Percentiles rank a stretch among this genome's conserved stretches.
Evolutionary conservation across 1,140 invertebrate genomes (phyloP).

Genomic region (Anoplolepis gracilipes): DNA sequence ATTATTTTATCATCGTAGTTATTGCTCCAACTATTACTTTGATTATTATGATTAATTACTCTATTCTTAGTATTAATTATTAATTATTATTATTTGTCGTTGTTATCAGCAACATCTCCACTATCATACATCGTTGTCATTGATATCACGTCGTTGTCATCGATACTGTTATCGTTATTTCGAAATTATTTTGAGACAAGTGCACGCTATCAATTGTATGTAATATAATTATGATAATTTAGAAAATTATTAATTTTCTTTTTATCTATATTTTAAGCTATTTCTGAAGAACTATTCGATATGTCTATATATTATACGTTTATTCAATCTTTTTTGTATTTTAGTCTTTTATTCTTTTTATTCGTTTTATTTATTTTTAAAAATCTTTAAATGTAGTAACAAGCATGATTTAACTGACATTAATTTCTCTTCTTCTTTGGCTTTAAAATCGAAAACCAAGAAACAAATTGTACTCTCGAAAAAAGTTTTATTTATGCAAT

Average conservation of each 20-base stretch:
- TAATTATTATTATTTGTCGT: slow-evolving; percentile 52
- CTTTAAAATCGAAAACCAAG: neutral
- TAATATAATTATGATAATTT: neutral
- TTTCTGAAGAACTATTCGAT: neutral
- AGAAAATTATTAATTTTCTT: neutral
- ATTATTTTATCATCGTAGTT: slow-evolving; percentile 60
- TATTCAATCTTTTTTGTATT: neutral
- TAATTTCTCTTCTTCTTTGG: neutral
- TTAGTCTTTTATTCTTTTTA: neutral
- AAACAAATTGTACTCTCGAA: neutral
- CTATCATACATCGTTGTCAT: slow-evolving; percentile 37
- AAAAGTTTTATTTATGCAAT: neutral
- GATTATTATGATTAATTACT: slow-evolving; percentile 43
- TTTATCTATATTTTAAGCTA: neutral
- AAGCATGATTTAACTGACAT: neutral
- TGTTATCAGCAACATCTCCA: slow-evolving; percentile 42
- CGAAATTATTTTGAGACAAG: neutral
- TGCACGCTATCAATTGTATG: slow-evolving; percentile 21
- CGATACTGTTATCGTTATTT: slow-evolving; percentile 11
- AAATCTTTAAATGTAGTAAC: neutral
- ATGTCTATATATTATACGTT: neutral
- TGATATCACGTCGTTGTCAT: slow-evolving; percentile 17
- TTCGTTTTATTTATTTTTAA: neutral
- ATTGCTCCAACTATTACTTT: slow-evolving; percentile 42
- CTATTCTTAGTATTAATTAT: slow-evolving; percentile 41